Percentiles rank a stretch among this genome's conserved stretches.
Evolutionary conservation across 2,888 invertebrate genomes (phyloP).

Genomic region (Cactoblastis cactorum): DNA sequence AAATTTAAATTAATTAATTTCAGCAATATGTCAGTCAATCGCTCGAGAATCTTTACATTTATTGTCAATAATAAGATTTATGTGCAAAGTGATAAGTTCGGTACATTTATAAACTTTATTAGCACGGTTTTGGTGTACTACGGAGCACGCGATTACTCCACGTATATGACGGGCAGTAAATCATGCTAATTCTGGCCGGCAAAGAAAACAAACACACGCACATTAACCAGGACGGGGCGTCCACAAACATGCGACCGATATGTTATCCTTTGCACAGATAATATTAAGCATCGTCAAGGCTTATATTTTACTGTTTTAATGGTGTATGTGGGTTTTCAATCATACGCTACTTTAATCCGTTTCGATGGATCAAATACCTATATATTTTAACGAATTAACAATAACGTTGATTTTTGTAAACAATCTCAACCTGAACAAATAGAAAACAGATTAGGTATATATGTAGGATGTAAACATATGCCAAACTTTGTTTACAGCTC

Average conservation of each 20-base stretch:
- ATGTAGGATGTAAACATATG: too few species aligned
- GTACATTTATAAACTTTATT: constrained; percentile 9
- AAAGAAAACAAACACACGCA: constrained; percentile 17
- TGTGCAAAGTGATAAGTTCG: not conserved
- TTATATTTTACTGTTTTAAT: too few species aligned
- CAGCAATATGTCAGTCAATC: not conserved
- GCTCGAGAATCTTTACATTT: not conserved
- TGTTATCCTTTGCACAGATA: not conserved
- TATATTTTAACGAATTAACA: too few species aligned
- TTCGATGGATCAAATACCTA: not conserved
- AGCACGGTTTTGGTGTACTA: constrained; percentile 1
- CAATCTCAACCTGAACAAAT: too few species aligned
- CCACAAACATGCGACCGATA: constrained; percentile 12
- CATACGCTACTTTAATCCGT: not conserved
- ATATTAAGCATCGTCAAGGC: too few species aligned
- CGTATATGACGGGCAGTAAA: constrained; percentile 12
- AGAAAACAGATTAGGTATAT: too few species aligned
- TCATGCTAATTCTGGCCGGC: constrained; percentile 11
- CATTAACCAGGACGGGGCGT: not conserved
- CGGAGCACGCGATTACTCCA: constrained; percentile 3
- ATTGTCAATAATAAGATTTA: not conserved
- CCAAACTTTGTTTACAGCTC: not conserved
- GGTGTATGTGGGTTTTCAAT: too few species aligned
- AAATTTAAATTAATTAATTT: too few species aligned
- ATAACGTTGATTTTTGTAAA: too few species aligned